These are phyloP conservation scores for Philopedon plagiatum DNA, from an alignment of 2,888 invertebrate species.

Conservation along the genomic window DNA sequence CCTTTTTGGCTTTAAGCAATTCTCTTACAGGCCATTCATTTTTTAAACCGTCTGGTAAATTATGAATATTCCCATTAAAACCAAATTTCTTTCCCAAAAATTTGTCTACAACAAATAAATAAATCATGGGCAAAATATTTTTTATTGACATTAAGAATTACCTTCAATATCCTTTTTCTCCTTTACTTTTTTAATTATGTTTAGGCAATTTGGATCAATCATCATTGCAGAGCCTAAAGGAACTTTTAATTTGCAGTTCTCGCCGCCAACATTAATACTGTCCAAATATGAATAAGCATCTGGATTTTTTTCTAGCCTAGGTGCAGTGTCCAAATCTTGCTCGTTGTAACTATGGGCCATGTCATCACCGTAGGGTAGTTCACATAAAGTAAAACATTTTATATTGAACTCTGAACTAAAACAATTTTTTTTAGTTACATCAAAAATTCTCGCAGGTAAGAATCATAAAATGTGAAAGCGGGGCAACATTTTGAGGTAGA, in stretches of 20 bases:
- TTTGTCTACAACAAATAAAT: background rate
- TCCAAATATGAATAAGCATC: constrained; percentile 49
- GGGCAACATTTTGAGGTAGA: too few species aligned
- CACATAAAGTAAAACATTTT: constrained; percentile 51
- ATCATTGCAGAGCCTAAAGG: constrained; percentile 46
- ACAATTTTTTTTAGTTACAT: constrained; percentile 7
- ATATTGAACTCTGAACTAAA: constrained; percentile 40
- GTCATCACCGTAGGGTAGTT: constrained; percentile 53
- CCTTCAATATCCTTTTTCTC: constrained; percentile 30
- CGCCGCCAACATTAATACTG: constrained; percentile 47
- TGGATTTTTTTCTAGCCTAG: constrained; percentile 43
- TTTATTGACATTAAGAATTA: background rate
- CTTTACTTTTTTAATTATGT: constrained; percentile 34
- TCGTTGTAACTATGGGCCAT: constrained; percentile 39
- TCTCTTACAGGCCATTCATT: constrained; percentile 47
- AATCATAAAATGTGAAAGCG: too few species aligned
- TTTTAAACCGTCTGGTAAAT: constrained; percentile 38
- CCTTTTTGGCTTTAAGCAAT: constrained; percentile 32
- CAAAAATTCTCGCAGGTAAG: background rate
- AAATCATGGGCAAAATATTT: background rate
- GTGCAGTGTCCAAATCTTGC: constrained; percentile 28
- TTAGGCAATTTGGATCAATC: constrained; percentile 25
- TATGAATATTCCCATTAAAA: constrained; percentile 25
- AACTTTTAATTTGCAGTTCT: constrained; percentile 42
- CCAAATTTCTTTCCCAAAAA: constrained; percentile 7